Evolutionary conservation across 2,113 vertebrate genomes (phyloP), one percentile per base, ranked within the genome.

Genomic region (Lepidothrix coronata): DNA sequence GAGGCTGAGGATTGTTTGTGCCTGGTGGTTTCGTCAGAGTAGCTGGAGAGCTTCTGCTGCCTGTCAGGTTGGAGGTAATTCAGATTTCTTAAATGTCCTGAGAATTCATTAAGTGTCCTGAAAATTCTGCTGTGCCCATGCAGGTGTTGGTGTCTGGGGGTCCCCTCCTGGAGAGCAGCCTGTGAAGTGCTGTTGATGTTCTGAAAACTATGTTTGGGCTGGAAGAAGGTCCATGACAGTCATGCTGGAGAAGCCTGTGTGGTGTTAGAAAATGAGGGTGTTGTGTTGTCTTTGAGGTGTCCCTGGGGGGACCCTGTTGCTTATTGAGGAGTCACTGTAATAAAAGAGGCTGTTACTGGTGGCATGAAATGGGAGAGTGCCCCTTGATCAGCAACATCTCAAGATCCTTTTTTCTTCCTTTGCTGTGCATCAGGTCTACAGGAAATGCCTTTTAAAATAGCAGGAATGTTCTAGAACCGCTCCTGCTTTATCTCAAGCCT

Each of bases 81-180:
- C 4, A 8, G 6, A 2, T 41, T 44, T 68, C 22, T 68, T 22
- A 7, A 59, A 5, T 0, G 1, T 21, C 0, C 12, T 37, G 2
- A 4, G 51, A 2, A 1, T 51, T 37, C 3, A 6, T 9, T 11
- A 3, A 12, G 35, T 0, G 1, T 20, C 0, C 11, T 35, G 2
- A 4, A 52, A 2, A 2, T 54, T 30, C 23, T 39, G 57, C 10
- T 33, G 11, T 46, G 6, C 21, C 6, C 14, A 33, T 20, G 52
- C 48, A 59, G 51, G 1, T 46, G 41, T 8, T 52, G 33, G 37
- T n/a, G 22, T 28, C 54, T 58, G 82, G 15, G 46, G 39, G 24
- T 13, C 16, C 17, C 10, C 14, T 58, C 22, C 44, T 30, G 13
- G 15, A 37, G 59, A 66, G 41, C 46, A 71, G 65, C 59, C 51